phyloP scores from a whole-genome alignment of 2,113 vertebrate species.

The Colinus virginianus region DNA sequence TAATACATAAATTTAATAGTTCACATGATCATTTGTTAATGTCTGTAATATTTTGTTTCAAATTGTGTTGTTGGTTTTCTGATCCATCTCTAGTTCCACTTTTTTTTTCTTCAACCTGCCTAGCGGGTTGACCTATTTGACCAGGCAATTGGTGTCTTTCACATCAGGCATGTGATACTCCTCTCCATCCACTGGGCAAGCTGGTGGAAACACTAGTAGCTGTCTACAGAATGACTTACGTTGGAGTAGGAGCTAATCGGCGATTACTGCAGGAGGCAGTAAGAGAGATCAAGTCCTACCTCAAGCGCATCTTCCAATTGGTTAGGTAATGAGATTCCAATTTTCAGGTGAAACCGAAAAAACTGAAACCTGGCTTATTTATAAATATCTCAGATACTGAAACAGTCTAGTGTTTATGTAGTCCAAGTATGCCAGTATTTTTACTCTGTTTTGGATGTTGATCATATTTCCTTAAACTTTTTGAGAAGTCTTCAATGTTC shows the following conservation, averaged over 20 bases:
- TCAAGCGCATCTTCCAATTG: slow-evolving; percentile 91
- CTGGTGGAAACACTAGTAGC: slow-evolving; percentile 93
- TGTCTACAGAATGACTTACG: slow-evolving; percentile 97
- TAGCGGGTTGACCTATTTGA: not conserved
- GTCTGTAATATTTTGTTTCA: not conserved
- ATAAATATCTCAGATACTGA: not conserved
- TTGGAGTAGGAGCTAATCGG: slow-evolving; percentile 96
- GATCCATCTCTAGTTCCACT: not conserved
- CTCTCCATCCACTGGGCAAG: slow-evolving; percentile 91
- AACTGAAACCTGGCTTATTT: not conserved
- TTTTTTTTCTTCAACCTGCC: not conserved
- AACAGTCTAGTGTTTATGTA: not conserved
- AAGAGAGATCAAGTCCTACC: slow-evolving; percentile 95
- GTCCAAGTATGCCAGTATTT: not conserved
- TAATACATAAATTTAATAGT: not conserved
- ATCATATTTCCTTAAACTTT: not conserved
- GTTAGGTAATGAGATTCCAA: slow-evolving; percentile 82
- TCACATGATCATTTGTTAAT: not conserved
- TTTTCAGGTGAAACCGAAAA: not conserved
- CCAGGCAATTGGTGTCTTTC: not conserved
- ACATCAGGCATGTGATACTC: slow-evolving; percentile 94
- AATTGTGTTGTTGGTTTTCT: not conserved
- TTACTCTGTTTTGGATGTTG: not conserved
- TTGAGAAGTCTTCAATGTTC: not conserved
- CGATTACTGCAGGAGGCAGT: slow-evolving; percentile 93